phyloP scores from a whole-genome alignment of 1,140 invertebrate species.

The Triops cancriformis region DNA sequence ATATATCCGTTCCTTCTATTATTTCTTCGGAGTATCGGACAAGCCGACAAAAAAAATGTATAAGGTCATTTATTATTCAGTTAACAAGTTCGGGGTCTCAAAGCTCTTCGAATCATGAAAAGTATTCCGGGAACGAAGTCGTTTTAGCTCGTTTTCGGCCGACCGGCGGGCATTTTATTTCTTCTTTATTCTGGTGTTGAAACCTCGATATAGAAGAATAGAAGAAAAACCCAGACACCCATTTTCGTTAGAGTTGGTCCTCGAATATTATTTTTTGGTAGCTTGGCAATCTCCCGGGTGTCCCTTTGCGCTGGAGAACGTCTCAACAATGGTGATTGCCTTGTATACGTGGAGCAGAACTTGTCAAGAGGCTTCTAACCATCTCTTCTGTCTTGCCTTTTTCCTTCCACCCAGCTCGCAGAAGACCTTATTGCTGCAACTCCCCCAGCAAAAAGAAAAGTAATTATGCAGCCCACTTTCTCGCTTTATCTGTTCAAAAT shows the following conservation, averaged over 20 bases:
- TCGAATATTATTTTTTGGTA: slow-evolving; percentile 6
- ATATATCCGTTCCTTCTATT: no score
- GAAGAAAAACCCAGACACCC: background rate
- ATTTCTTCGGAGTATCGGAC: no score
- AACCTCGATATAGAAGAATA: background rate
- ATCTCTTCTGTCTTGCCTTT: background rate
- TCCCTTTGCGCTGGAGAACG: background rate
- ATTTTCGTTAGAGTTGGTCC: background rate
- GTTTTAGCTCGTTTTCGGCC: no score
- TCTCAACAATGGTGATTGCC: slow-evolving; percentile 3
- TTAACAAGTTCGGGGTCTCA: no score
- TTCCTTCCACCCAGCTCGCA: background rate
- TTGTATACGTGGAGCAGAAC: slow-evolving; percentile 2
- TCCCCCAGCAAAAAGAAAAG: background rate
- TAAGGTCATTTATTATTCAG: no score
- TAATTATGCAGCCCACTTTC: background rate
- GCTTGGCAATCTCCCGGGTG: slow-evolving; percentile 1
- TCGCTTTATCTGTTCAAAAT: no score
- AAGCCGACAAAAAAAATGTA: no score
- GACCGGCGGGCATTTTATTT: background rate
- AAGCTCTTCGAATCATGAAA: no score
- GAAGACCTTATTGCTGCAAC: background rate
- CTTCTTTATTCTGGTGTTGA: background rate
- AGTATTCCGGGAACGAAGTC: no score
- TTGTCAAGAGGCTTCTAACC: background rate